phyloP scores from a whole-genome alignment of 1,140 invertebrate species.

The Drosophila baimaii region DNA sequence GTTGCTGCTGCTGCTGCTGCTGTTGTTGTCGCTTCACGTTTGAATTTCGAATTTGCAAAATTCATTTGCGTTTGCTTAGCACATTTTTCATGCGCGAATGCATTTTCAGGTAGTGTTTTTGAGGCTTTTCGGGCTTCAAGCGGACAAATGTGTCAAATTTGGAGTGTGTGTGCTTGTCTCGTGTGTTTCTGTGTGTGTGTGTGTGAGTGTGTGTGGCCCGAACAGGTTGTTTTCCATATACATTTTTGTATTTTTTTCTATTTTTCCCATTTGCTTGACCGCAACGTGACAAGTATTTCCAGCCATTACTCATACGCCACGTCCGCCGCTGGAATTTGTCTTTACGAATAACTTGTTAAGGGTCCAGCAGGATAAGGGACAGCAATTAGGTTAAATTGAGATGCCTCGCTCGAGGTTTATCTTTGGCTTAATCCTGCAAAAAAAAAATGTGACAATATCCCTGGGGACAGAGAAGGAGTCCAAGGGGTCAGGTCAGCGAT shows the following conservation, averaged over 20 bases:
- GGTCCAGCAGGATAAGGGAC: slow-evolving; percentile 56
- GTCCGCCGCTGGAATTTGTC: slow-evolving; percentile 34
- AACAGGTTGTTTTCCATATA: slow-evolving; percentile 40
- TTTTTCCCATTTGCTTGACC: slow-evolving; percentile 36
- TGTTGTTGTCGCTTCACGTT: slow-evolving; percentile 65
- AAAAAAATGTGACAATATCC: slow-evolving; percentile 55
- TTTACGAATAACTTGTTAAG: slow-evolving; percentile 37
- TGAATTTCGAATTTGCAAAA: slow-evolving; percentile 74
- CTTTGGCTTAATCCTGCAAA: slow-evolving; percentile 32
- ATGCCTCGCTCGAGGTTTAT: slow-evolving; percentile 38
- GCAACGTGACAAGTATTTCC: slow-evolving; percentile 54
- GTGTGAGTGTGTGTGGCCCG: slow-evolving; percentile 8
- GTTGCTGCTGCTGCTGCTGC: background rate
- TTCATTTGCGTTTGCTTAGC: slow-evolving; percentile 77
- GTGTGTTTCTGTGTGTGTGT: slow-evolving; percentile 2
- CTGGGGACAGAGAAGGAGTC: background rate
- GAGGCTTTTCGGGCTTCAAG: slow-evolving; percentile 33
- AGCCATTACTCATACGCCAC: slow-evolving; percentile 65
- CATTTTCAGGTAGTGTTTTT: slow-evolving; percentile 45
- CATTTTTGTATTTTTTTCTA: background rate
- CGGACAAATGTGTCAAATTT: slow-evolving; percentile 63
- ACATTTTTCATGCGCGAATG: slow-evolving; percentile 71
- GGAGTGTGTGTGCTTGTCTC: slow-evolving; percentile 24
- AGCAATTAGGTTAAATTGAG: slow-evolving; percentile 73
- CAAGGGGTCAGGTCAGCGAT: slow-evolving; percentile 15